phyloP scores from a whole-genome alignment of 2,797 vertebrate species.

The Fratercula arctica region DNA sequence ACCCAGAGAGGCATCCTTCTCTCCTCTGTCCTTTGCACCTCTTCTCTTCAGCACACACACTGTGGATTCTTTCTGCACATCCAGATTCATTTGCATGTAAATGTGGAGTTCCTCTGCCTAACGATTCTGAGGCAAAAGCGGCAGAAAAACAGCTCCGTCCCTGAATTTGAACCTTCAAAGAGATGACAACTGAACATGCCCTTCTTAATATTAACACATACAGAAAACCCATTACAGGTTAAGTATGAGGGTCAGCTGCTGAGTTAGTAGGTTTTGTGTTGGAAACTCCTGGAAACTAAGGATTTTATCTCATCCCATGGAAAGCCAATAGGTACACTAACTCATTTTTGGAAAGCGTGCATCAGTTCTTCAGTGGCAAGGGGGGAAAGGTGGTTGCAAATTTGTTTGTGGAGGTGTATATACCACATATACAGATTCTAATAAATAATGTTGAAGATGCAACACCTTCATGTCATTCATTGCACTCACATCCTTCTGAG shows the following conservation, averaged over 20 bases:
- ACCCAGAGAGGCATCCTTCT: not conserved
- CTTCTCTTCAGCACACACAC: not conserved
- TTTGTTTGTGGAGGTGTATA: not conserved
- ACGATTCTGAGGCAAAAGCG: not conserved
- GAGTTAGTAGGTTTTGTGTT: not conserved
- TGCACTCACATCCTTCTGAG: not conserved
- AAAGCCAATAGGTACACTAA: not conserved
- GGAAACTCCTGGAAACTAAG: not conserved
- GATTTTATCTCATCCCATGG: not conserved
- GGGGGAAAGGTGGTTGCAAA: not conserved
- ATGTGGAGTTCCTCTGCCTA: not conserved
- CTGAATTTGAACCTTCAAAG: not conserved
- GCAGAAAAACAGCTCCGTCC: not conserved
- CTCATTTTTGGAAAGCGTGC: not conserved
- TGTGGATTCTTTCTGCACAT: not conserved
- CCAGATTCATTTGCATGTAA: not conserved
- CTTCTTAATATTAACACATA: not conserved
- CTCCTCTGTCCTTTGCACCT: not conserved
- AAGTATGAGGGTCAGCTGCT: not conserved
- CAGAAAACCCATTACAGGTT: rapidly evolving
- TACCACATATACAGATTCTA: not conserved
- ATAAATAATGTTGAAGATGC: not conserved
- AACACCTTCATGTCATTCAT: not conserved
- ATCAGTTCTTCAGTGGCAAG: not conserved
- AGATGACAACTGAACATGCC: not conserved